Percentiles rank a stretch among this genome's conserved stretches.
phyloP scores from a whole-genome alignment of 2,888 invertebrate genomes.

The Fragum whitleyi region DNA sequence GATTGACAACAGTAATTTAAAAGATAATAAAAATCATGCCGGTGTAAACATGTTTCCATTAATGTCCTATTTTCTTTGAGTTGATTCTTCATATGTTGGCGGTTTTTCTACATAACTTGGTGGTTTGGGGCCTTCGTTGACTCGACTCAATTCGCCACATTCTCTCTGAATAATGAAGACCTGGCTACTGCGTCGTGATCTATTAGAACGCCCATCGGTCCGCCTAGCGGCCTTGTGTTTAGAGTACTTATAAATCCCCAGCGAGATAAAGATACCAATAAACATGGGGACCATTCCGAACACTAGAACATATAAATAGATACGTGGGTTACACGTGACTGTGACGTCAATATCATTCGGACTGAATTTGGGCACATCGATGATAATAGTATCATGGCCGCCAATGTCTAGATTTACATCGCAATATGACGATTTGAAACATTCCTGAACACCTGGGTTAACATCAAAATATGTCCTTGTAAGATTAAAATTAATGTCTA shows the following conservation, averaged over 20 bases:
- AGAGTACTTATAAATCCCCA: conserved; percentile 19
- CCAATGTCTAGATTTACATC: conserved; percentile 1
- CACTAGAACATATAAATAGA: conserved; percentile 22
- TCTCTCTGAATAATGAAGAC: neutral
- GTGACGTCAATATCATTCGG: conserved; percentile 9
- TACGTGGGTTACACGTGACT: conserved; percentile 21
- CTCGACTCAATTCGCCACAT: neutral
- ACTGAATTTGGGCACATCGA: conserved; percentile 21
- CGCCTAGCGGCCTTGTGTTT: neutral
- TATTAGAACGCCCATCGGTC: neutral
- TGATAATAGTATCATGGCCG: conserved; percentile 5
- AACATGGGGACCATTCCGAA: conserved; percentile 24
- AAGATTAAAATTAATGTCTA: conserved; percentile 1
- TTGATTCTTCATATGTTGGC: conserved; percentile 14
- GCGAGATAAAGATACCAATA: conserved; percentile 17
- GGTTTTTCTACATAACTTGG: conserved; percentile 22
- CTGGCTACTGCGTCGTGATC: neutral
- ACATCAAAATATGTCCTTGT: conserved; percentile 16
- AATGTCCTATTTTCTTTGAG: neutral
- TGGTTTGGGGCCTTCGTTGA: conserved; percentile 3
- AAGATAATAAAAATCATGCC: no score
- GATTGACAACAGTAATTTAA: no score
- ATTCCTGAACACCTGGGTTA: neutral
- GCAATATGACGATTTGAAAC: conserved; percentile 2
- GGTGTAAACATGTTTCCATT: no score